Base-by-base conservation (phyloP, 2,113 vertebrate genomes). In the Cariama cristata region DNA sequence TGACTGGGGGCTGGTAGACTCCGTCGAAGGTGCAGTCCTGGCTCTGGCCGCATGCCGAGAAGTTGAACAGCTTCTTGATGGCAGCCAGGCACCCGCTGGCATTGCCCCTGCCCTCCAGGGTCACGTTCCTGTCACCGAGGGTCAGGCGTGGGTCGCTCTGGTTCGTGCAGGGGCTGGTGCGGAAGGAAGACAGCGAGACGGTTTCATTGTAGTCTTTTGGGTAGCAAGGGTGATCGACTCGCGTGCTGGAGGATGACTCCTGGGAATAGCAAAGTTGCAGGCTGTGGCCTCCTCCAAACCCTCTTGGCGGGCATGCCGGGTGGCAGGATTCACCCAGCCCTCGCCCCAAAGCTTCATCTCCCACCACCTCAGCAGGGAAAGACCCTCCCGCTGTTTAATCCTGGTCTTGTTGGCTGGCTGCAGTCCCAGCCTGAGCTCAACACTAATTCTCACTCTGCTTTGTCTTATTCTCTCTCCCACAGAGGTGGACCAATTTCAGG, bases 141-240 rank as follows among this genome's bases (percentile, higher is more conserved):
- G 56, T 2, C 56, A 55, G 68, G 40, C 22, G 69, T 3, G 28
- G 28, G 23, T 72, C 18, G 0, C 58, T 58, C 10, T 3, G 7
- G 40, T 22, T 27, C 1, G 97, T 94, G 86, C 98, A 99, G 58
- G 98, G 98, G n/a, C 97, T 98, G 90, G 86, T 40, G 49, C 85
- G 69, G 88, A 98, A 62, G 23, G 97, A 94, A 16, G 91, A 86
- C 69, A 95, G 62, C 1, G 32, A 88, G 62, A 98, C 0, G 3
- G 8, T 93, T 49, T 98, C 82, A 3, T 3, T 66, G 96, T 98
- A 98, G 58, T 86, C 97, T 19, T 17, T 66, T 4, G 98, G 98
- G 60, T 98, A 99, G 93, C 98, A 99, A 30, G 98, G 98, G n/a
- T 99, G 98, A 3, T 12, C 35, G 3, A 98, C 53, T 23, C 8